A percentile compares a stretch with the other conserved stretches of the same genome.
Evolutionary conservation across 2,888 invertebrate genomes (phyloP).

Genomic region (Pachydiplax longipennis): DNA sequence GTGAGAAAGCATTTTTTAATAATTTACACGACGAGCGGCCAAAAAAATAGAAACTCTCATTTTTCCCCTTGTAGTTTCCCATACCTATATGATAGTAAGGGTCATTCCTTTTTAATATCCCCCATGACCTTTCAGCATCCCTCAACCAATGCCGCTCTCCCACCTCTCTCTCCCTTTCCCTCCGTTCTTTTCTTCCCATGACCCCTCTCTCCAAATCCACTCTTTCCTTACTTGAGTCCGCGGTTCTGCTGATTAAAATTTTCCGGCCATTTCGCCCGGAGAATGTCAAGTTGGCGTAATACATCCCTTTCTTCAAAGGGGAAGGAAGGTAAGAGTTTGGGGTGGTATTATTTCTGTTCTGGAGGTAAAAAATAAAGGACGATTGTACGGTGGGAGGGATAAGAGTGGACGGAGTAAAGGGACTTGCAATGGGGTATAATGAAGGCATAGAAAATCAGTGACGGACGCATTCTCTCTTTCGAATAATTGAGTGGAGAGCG

Average conservation of each 20-base stretch:
- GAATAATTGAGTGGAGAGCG: neutral
- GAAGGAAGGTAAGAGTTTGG: neutral
- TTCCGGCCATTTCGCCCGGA: constrained; percentile 35
- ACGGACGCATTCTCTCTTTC: neutral
- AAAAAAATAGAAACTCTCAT: neutral
- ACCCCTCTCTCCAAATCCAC: neutral
- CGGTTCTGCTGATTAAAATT: constrained; percentile 34
- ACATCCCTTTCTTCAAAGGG: constrained; percentile 3
- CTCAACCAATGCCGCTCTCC: neutral
- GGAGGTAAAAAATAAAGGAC: neutral
- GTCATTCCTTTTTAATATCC: constrained; percentile 31
- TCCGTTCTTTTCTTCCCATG: neutral
- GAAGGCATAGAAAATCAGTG: neutral
- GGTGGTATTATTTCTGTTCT: neutral
- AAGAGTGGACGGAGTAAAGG: neutral
- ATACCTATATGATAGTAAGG: neutral
- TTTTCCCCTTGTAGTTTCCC: neutral
- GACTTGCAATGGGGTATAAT: neutral
- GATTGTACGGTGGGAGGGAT: neutral
- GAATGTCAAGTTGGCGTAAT: constrained; percentile 33
- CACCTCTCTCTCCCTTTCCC: neutral
- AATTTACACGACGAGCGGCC: neutral
- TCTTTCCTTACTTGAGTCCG: neutral
- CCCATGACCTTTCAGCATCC: neutral
- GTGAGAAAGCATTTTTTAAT: neutral